A percentile compares a stretch with the other conserved stretches of the same genome.
phyloP scores from a whole-genome alignment of 2,888 invertebrate genomes.

The Ophion ellenae region DNA sequence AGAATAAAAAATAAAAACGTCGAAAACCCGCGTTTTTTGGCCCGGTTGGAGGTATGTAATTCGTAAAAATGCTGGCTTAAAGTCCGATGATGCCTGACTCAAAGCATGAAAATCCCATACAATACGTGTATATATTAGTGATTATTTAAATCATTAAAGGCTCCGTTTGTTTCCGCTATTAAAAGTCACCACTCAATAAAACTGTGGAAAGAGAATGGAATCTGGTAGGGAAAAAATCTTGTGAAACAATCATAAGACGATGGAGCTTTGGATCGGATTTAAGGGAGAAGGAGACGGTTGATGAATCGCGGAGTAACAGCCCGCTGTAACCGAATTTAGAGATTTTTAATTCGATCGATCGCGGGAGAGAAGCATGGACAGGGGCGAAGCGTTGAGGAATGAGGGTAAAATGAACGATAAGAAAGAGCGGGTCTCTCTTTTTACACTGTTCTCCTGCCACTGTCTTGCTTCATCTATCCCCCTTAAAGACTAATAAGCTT shows the following conservation, averaged over 20 bases:
- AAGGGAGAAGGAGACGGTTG: slow-evolving; percentile 2
- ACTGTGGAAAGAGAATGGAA: not conserved
- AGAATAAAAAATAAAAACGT: no score
- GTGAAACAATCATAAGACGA: not conserved
- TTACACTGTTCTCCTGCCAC: slow-evolving; percentile 31
- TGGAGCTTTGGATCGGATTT: not conserved
- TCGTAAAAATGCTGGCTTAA: no score
- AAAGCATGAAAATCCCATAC: no score
- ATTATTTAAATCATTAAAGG: no score
- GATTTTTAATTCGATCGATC: slow-evolving; percentile 81
- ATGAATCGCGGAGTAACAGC: slow-evolving; percentile 53
- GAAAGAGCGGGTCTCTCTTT: slow-evolving; percentile 47
- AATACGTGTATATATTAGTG: no score
- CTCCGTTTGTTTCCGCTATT: no score
- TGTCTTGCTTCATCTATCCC: slow-evolving; percentile 59
- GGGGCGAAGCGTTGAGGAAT: slow-evolving; percentile 59
- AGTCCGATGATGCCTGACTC: no score
- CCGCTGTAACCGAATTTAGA: slow-evolving; percentile 79
- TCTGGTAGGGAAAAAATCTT: slow-evolving; percentile 8
- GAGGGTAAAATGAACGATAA: slow-evolving; percentile 56
- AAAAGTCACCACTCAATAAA: not conserved
- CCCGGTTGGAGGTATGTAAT: no score
- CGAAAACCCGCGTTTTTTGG: no score
- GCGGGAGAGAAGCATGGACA: slow-evolving; percentile 71
- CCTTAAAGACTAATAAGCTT: slow-evolving; percentile 81